A percentile compares a stretch with the other conserved stretches of the same genome.
Conservation (phyloP, 2,888 invertebrate genomes). For the Erpobdella octoculata region DNA sequence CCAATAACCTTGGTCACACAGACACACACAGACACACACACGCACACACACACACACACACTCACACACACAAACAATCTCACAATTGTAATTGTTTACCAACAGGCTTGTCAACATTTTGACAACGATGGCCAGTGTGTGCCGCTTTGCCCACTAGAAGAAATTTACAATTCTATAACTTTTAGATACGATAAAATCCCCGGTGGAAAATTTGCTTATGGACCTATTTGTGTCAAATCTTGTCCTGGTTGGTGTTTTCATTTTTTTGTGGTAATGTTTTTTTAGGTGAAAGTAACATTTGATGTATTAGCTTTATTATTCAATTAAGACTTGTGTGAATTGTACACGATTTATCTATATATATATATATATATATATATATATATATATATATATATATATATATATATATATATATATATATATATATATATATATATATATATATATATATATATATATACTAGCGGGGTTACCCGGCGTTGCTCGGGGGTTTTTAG, state of each 20-base stretch:
- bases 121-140: slow-evolving; percentile 94
- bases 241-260: slow-evolving; percentile 60
- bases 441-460: too few species aligned
- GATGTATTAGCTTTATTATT: too few species aligned
- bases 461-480: too few species aligned
- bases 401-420: too few species aligned
- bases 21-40: neutral
- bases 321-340: too few species aligned
- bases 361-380: too few species aligned
- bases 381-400: too few species aligned
- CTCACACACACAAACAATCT: neutral
- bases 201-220: slow-evolving; percentile 87
- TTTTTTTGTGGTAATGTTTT: too few species aligned
- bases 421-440: too few species aligned
- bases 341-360: too few species aligned
- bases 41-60: neutral
- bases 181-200: slow-evolving; percentile 88
- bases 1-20: neutral
- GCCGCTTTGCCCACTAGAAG: slow-evolving; percentile 88
- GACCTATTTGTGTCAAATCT: slow-evolving; percentile 88
- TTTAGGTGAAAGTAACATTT: too few species aligned
- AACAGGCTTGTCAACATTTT: slow-evolving; percentile 81
- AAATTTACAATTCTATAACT: slow-evolving; percentile 79
- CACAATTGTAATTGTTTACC: neutral
- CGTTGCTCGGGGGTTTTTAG: too few species aligned